These are phyloP conservation scores for Caenorhabditis panamensis DNA, from an alignment of 2,888 invertebrate genomes.

Conservation along the genomic window DNA sequence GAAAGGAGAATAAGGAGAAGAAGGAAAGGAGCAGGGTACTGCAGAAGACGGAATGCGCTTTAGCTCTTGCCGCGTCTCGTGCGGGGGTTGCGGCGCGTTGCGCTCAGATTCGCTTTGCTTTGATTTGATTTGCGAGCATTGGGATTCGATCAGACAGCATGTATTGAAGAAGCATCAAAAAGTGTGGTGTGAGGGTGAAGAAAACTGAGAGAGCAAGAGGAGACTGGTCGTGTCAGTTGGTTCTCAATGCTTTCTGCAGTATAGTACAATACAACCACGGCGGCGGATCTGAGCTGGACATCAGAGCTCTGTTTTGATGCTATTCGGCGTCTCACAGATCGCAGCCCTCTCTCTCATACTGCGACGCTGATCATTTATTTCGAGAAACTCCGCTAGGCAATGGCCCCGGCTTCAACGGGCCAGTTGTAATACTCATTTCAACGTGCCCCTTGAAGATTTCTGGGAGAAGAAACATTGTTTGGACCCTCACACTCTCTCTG, in stretches of 20 bases:
- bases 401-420: constrained; percentile 8
- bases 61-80: constrained; percentile 13
- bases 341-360: constrained; percentile 5
- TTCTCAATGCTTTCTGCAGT: constrained; percentile 19
- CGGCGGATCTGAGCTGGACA: constrained; percentile 41
- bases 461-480: constrained; percentile 28
- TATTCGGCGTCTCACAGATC: constrained; percentile 22
- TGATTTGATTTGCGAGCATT: constrained; percentile 55
- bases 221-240: constrained; percentile 55
- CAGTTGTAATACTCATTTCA: constrained; percentile 54
- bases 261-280: constrained; percentile 42
- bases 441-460: constrained; percentile 41
- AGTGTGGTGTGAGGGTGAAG: constrained; percentile 24
- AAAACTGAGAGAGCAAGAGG: constrained; percentile 4
- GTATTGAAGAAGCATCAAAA: constrained; percentile 50
- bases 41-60: constrained; percentile 33
- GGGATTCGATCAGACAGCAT: constrained; percentile 43
- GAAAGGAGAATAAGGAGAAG: constrained; percentile 9
- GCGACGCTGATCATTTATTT: constrained; percentile 53
- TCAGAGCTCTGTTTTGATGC: constrained; percentile 36
- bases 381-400: constrained; percentile 27
- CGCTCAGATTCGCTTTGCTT: constrained; percentile 18
- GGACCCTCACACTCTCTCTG: constrained; percentile 20
- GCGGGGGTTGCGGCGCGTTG: constrained; percentile 39
- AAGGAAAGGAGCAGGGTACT: constrained; percentile 14